phyloP scores from a whole-genome alignment of 2,888 invertebrate species.

The Amphiduros pacificus region DNA sequence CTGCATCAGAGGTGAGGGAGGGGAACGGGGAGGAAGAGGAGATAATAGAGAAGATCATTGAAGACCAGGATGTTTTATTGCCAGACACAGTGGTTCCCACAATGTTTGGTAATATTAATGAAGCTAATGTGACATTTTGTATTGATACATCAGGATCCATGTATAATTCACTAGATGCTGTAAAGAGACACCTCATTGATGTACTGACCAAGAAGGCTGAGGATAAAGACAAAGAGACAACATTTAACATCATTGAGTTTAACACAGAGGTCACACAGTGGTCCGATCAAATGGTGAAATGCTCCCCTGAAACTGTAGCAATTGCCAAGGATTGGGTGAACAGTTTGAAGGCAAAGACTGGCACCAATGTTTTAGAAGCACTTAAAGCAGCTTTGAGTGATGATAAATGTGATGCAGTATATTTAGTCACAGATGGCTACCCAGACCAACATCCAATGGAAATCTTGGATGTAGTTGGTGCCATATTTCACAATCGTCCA shows the following conservation, averaged over 20 bases:
- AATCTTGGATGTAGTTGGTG: slow-evolving; percentile 50
- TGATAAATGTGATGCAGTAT: slow-evolving; percentile 49
- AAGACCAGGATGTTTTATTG: neutral
- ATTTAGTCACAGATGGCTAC: slow-evolving; percentile 55
- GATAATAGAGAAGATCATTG: neutral
- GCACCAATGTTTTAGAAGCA: slow-evolving; percentile 57
- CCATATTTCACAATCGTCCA: slow-evolving; percentile 42
- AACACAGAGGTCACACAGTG: slow-evolving; percentile 56
- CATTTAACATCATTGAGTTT: slow-evolving; percentile 57
- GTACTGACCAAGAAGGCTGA: slow-evolving; percentile 44
- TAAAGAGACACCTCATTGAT: slow-evolving; percentile 55
- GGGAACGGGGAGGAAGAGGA: neutral
- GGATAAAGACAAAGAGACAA: slow-evolving; percentile 34
- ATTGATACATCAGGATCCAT: slow-evolving; percentile 59
- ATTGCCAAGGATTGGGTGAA: slow-evolving; percentile 55
- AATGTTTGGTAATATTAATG: slow-evolving; percentile 50
- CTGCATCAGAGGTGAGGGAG: too few relatives aligned
- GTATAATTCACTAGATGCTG: slow-evolving; percentile 50
- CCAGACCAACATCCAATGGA: slow-evolving; percentile 54
- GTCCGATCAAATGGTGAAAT: slow-evolving; percentile 56
- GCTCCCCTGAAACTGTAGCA: slow-evolving; percentile 53
- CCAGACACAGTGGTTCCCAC: slow-evolving; percentile 32
- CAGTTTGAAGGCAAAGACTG: slow-evolving; percentile 51
- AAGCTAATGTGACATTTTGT: slow-evolving; percentile 55
- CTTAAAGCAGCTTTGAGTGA: slow-evolving; percentile 52